Conservation (phyloP, 2,797 vertebrate genomes). For the Alosa sapidissima region DNA sequence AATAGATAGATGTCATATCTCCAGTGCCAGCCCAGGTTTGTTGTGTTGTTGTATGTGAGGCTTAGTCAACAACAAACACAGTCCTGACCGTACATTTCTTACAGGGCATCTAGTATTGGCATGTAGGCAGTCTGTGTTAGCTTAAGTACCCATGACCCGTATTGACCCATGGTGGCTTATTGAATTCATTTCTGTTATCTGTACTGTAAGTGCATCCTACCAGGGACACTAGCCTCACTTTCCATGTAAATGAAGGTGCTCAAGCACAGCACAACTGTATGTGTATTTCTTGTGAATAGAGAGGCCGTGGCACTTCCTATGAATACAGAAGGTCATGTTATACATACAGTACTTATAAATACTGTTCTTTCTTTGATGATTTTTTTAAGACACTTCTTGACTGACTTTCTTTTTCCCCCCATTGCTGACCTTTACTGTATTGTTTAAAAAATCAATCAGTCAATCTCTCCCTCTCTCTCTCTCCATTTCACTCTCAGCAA, state of each 20-base stretch:
- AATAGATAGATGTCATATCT: not conserved
- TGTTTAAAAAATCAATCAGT: not conserved
- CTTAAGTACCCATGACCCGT: too few species aligned
- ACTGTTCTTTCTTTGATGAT: not conserved
- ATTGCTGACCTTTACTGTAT: not conserved
- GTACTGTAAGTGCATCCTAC: not conserved
- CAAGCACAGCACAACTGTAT: not conserved
- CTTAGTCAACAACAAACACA: not conserved
- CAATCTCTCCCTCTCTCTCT: not conserved
- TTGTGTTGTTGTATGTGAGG: not conserved
- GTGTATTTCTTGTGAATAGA: too few species aligned
- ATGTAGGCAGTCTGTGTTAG: not conserved
- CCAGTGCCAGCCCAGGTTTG: not conserved
- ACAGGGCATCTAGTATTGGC: not conserved
- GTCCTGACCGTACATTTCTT: not conserved
- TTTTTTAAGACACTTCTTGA: not conserved
- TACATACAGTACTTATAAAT: not conserved
- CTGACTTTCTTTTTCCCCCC: not conserved
- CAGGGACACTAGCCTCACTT: not conserved
- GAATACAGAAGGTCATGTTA: not conserved
- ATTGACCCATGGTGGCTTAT: not conserved
- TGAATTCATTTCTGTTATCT: not conserved
- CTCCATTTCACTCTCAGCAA: slow-evolving; percentile 65
- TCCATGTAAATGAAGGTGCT: not conserved
- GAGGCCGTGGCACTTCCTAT: not conserved